Base-by-base conservation (phyloP, 2,113 vertebrate species). In the Peromyscus polionotus region DNA sequence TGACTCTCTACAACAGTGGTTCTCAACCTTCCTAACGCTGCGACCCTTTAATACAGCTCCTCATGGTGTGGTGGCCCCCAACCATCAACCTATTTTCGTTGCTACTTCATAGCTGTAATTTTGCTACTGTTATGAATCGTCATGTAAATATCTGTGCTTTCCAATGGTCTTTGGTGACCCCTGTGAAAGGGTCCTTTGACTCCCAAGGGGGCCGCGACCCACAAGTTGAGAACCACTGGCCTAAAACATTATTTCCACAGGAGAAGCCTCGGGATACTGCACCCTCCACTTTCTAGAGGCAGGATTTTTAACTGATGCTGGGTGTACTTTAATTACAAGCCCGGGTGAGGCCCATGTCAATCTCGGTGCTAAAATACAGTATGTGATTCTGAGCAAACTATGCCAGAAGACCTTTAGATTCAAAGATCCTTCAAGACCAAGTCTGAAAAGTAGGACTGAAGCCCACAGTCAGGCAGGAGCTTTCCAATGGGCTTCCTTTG, bases 291-390 rank as follows among this genome's bases (percentile, higher is more conserved):
- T 11, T 85, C 70, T 33, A 33, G 9, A 33, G 3, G 24, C 9
- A 51, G 51, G 3, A 28, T 22, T 33, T 68, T 94, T 86, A 36
- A 88, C 17, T 51, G 24, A 79, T 0, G 33, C 63, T 17, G 33
- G 2, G 1, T 16, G 17, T 0, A 39, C 10, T 79, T 84, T 22
- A 39, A 33, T 0, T 45, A 72, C 54, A 57, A 88, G 63, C 70
- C 22, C 0, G 1, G 39, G 0, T 0, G 45, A 87, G 45, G 45
- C 39, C 19, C 83, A 33, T 45, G n/a, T 16, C n/a, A 19, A 2
- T 31, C 19, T n/a, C 22, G 36, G 14, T 73, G 51, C 67, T 61
- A 22, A 90, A 76, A 20, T 80, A 45, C 24, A 51, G 2, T 0
- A 10, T 16, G 9, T 16, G 20, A 48, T 75, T 65, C 48, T 24